Percentiles rank a stretch among this genome's conserved stretches.
Evolutionary conservation across 1,140 invertebrate species (phyloP).

Genomic region (Limonius californicus): DNA sequence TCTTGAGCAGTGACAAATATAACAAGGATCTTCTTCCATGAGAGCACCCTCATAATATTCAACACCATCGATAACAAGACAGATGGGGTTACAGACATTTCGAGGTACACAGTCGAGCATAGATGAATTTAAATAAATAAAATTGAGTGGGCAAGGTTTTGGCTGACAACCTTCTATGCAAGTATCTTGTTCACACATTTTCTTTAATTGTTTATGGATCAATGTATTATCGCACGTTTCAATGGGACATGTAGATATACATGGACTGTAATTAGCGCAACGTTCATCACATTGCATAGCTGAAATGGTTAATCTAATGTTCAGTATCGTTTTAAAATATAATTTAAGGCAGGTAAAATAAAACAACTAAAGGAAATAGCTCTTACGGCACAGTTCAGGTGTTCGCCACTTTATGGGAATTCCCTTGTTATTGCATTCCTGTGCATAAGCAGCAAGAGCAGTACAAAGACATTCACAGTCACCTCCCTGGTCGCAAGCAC

Average conservation of each 20-base stretch:
- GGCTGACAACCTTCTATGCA: slow-evolving; percentile 76
- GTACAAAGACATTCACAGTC: slow-evolving; percentile 90
- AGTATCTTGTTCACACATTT: slow-evolving; percentile 64
- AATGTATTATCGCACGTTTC: slow-evolving; percentile 81
- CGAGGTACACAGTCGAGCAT: slow-evolving; percentile 70
- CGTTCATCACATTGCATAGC: slow-evolving; percentile 83
- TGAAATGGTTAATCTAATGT: slow-evolving; percentile 41
- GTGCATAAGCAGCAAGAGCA: slow-evolving; percentile 79
- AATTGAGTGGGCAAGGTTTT: slow-evolving; percentile 65
- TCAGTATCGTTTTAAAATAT: not conserved
- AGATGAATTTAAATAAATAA: slow-evolving; percentile 66
- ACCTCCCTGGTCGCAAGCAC: slow-evolving; percentile 84
- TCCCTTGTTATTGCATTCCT: slow-evolving; percentile 70
- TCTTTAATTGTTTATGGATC: slow-evolving; percentile 55
- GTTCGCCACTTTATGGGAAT: slow-evolving; percentile 75
- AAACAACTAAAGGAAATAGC: not conserved
- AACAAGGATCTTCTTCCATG: slow-evolving; percentile 69
- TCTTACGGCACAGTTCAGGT: slow-evolving; percentile 76
- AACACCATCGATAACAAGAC: slow-evolving; percentile 60
- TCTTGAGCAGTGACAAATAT: slow-evolving; percentile 70
- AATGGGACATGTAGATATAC: slow-evolving; percentile 73
- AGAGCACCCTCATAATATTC: slow-evolving; percentile 74
- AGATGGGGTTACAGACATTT: slow-evolving; percentile 63
- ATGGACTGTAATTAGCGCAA: slow-evolving; percentile 74
- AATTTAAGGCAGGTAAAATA: not conserved